Evolutionary conservation across 1,140 invertebrate genomes (phyloP).

Genomic region (Eurosta solidaginis): DNA sequence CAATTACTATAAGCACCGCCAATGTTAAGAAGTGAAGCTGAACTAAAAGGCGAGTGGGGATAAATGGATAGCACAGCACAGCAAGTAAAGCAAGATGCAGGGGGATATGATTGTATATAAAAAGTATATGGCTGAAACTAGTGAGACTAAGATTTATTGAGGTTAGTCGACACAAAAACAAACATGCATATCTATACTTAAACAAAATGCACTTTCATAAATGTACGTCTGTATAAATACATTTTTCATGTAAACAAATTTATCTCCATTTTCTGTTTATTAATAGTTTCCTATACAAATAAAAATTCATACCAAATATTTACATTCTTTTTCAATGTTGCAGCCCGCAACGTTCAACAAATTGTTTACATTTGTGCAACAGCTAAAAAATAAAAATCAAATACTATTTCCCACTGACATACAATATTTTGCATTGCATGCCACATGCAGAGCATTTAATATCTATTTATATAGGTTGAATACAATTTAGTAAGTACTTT

Average conservation of each 20-base stretch:
- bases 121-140: no score
- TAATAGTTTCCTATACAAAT: neutral
- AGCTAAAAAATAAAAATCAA: neutral
- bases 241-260: neutral
- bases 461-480: slow-evolving; percentile 10
- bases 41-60: no score
- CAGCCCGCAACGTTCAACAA: neutral
- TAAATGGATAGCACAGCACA: no score
- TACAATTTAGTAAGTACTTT: slow-evolving; percentile 5
- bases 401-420: slow-evolving; percentile 2
- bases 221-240: neutral
- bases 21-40: no score
- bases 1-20: no score
- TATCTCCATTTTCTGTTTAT: neutral
- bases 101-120: no score
- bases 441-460: slow-evolving; percentile 20
- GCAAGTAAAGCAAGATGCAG: no score
- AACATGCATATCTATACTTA: neutral
- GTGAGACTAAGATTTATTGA: no score
- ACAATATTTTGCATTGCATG: neutral
- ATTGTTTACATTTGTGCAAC: slow-evolving; percentile 7
- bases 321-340: neutral
- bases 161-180: no score
- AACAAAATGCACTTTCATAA: neutral
- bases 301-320: neutral